Evolutionary conservation across 2,797 vertebrate genomes (phyloP), one percentile per base, ranked within the genome.

Genomic region (Poeciliopsis gracilis): DNA sequence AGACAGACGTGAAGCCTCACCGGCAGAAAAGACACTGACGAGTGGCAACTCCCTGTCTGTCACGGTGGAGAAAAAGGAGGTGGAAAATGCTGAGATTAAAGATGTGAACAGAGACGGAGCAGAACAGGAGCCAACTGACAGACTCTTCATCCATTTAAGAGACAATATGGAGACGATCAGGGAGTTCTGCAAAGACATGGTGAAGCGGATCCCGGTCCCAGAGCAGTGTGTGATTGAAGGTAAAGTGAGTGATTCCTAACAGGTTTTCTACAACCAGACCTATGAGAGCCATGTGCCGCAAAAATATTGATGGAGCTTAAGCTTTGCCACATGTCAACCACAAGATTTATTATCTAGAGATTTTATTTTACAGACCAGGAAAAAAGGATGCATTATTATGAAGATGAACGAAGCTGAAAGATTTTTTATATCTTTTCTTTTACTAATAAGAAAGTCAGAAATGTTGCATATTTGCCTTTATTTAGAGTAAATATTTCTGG

Each of bases 141-240:
- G 94, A 83, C 96, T 99, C 73, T 96, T 96, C 86, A 75, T 96
- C 87, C 95, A 98, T 89, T 87, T 99, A 76, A 97, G 95, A 93
- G 95, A 97, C 84, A 97, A 97, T 88, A 94, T 98, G 92, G 94
- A 94, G 82, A 89, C 87, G 78, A 96, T 99, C 84, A 96, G 95
- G 83, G 94, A 94, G 0, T 98, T 96, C 45, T 97, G 96, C 73
- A 9, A 78, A 38, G 96, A 97, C 88, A 95, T 97, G 82, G 82
- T 94, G 63, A 96, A 93, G 91, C 97, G 92, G 91, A 97, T 99
- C 83, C 97, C 98, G 13, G 66, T 96, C 53, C 98, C 98, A 0
- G 96, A 99, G 15, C 96, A 97, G 71, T 99, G 97, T 84, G 86
- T 95, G 72, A 96, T 99, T 63, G 97, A 99, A 97, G 97, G 98